Conservation (phyloP, 2,797 vertebrate genomes). For the Karalla daura region DNA sequence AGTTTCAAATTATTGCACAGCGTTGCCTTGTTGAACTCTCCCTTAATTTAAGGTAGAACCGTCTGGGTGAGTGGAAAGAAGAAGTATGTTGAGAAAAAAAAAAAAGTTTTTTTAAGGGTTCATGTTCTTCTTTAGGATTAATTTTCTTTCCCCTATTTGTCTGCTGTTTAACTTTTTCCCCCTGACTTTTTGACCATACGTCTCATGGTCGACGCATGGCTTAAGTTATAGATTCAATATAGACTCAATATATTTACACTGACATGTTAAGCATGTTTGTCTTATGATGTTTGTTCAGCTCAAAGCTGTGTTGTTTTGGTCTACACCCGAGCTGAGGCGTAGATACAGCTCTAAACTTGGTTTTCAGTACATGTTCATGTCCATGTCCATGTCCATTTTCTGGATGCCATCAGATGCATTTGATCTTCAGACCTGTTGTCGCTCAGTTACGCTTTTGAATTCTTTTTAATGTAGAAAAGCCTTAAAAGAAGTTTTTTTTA, state of each 20-base stretch:
- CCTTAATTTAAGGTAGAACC: constrained; percentile 61
- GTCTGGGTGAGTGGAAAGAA: constrained; percentile 44
- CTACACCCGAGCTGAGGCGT: background rate
- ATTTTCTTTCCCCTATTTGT: constrained; percentile 12
- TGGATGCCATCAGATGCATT: background rate
- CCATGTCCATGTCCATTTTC: background rate
- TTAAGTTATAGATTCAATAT: too few relatives aligned
- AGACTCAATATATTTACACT: too few relatives aligned
- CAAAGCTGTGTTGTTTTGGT: background rate
- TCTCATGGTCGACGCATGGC: too few relatives aligned
- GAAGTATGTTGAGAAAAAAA: constrained; percentile 26
- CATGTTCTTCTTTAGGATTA: constrained; percentile 38
- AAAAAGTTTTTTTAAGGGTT: constrained; percentile 18
- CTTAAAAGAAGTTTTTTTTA: constrained; percentile 19
- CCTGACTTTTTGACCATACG: background rate
- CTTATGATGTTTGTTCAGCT: background rate
- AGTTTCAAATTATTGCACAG: constrained; percentile 79
- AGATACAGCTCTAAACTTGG: background rate
- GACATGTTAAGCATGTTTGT: background rate
- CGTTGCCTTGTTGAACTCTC: constrained; percentile 68
- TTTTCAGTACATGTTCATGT: background rate
- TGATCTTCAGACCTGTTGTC: background rate
- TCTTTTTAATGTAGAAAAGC: background rate
- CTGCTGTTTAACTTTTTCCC: background rate
- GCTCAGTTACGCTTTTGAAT: background rate